Evolutionary conservation across 1,140 invertebrate species (phyloP), one percentile per base, ranked within the genome.

Genomic region (Hylyphantes graminicola): DNA sequence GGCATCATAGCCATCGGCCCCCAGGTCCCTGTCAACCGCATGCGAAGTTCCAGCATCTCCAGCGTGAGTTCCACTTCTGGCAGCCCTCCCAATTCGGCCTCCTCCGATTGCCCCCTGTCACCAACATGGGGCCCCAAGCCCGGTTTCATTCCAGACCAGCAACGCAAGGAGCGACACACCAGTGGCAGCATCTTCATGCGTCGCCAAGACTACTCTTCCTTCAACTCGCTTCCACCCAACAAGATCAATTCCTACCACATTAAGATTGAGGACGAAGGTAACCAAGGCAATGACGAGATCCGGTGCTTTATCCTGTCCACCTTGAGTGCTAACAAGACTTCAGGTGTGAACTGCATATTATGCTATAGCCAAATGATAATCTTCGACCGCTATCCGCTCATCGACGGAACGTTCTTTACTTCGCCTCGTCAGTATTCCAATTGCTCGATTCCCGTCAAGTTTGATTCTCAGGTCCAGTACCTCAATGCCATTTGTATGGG

Each of bases 241-340:
- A 98, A 98, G 92, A 94, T 98, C 89, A 99, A 99, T 92, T 97
- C 97, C 87, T 98, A 98, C 92, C 96, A 98, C 92, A 98, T 98
- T 89, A 97, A 98, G 95, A 98, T 98, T 92, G 97, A 99, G 90
- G 97, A 99, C 89, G 97, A 98, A 88, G 96, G 96, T 68, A 96
- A 96, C 89, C 96, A 97, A 89, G 97, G 97, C 86, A 98, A 98
- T 90, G 97, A 99, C 89, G 97, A 99, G 87, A 98, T 96, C 21
- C 92, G 96, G 87, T 95, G 95, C 89, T 97, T 97, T 91, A 96
- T 98, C 87, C 91, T 98, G 88, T 96, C 96, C 50, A 97, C 95
- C 15, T 90, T 98, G 88, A 95, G 95, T 85, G 94, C 94, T 21
- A 93, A 95, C 83, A 94, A 96, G 86, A 94, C 94, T 90, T 87